phyloP scores from a whole-genome alignment of 1,140 invertebrate genomes.

The Battus philenor region DNA sequence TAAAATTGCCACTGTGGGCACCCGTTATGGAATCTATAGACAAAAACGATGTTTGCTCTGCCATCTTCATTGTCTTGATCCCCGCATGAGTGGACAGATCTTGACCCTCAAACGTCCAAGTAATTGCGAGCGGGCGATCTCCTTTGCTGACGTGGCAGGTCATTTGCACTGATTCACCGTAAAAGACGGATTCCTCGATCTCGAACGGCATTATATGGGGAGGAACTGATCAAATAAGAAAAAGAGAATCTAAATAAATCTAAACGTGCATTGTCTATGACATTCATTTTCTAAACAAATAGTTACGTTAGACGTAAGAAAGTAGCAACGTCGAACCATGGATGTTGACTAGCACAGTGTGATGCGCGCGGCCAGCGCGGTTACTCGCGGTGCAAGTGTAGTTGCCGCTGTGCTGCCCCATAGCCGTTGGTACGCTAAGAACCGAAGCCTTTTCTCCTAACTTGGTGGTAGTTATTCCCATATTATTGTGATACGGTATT shows the following conservation, averaged over 20 bases:
- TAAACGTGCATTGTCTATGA: conserved; percentile 71
- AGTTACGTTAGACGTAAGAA: conserved; percentile 19
- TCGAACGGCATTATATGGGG: conserved; percentile 84
- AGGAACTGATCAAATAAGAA: conserved; percentile 78
- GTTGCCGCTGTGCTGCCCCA: conserved; percentile 84
- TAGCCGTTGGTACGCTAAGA: conserved; percentile 84
- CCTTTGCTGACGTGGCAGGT: conserved; percentile 86
- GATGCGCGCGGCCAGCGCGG: conserved; percentile 80
- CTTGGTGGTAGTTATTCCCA: conserved; percentile 83
- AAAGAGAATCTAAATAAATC: conserved; percentile 61
- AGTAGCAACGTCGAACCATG: conserved; percentile 79
- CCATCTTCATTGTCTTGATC: conserved; percentile 77
- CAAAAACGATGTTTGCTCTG: conserved; percentile 80
- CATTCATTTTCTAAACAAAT: conserved; percentile 30
- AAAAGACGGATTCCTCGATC: conserved; percentile 79
- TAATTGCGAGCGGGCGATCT: conserved; percentile 82
- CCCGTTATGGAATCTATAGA: conserved; percentile 80
- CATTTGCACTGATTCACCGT: conserved; percentile 83
- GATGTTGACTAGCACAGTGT: conserved; percentile 82
- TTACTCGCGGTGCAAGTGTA: conserved; percentile 88
- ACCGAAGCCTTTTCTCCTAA: conserved; percentile 86
- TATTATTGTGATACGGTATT: conserved; percentile 77
- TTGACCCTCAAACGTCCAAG: conserved; percentile 84
- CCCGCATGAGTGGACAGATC: conserved; percentile 63
- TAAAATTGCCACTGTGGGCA: conserved; percentile 80